Base-by-base conservation (phyloP, 2,888 invertebrate species). In the Perithous albicinctus region DNA sequence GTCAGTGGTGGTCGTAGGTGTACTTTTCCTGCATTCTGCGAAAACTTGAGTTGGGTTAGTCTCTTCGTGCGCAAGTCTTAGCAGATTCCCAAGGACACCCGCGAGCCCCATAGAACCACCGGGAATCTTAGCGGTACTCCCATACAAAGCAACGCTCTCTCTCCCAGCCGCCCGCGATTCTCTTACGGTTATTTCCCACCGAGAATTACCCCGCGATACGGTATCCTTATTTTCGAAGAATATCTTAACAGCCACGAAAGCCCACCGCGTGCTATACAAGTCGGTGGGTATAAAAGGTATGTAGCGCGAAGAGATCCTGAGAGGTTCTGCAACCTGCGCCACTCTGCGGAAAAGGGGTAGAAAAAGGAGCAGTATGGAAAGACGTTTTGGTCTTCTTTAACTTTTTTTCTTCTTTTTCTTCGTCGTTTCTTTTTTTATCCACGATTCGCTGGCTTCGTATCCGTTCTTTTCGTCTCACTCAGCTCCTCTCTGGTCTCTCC, bases 181-280 rank as follows among this genome's bases (percentile, higher is more conserved):
- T 87, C 90, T 92, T 90, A 92, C 89, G 91, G 90, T 92, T 92
- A 92, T 92, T 87, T 89, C 87, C 88, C 87, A 88, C 90, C 88
- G 89, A 92, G 90, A 92, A 92, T 92, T 91, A 91, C 89, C 86
- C 77, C 82, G 76, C 88, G 89, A 91, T 91, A 90, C 87, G 88
- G 75, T 87, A 89, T 88, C 88, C 88, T 88, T 89, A 89, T 90
- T 90, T 90, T 89, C 89, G 87, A 89, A 89, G 88, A 89, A 90
- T 91, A 91, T 91, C 89, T 90, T 90, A 89, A 91, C 89, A 87
- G 87, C 86, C 86, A 83, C 80, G 56, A 61, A 59, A 77, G 70
- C 74, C 12, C 56, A 35, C 73, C 67, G 56, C 32, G 48, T 51
- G 54, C 61, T 41, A 29, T 46, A 35, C 59, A 32, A 59, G 18